These are phyloP conservation scores for Mystacornis crossleyi DNA, from an alignment of 2,113 vertebrate genomes.

Conservation along the genomic window DNA sequence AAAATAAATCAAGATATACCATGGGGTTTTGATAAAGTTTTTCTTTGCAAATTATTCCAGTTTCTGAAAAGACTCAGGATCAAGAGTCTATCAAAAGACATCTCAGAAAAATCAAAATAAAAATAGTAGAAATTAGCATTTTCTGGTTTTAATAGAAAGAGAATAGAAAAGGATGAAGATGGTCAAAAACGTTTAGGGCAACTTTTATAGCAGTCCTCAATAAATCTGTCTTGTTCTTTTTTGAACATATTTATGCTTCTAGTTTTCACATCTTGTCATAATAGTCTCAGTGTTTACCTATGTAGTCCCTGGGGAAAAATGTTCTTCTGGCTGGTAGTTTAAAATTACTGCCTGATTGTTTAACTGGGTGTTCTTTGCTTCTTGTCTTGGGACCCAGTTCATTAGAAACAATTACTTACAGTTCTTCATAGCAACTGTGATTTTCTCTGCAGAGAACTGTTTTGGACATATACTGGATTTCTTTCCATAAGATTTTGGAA, in stretches of 20 bases:
- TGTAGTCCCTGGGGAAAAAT: not conserved
- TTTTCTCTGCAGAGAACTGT: not conserved
- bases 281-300: not conserved
- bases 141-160: not conserved
- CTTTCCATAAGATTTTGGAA: not conserved
- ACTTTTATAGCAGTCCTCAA: not conserved
- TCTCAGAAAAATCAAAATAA: not conserved
- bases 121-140: not conserved
- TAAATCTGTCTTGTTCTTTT: not conserved
- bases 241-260: not conserved
- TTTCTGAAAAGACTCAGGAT: not conserved
- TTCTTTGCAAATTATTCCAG: not conserved
- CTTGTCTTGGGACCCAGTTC: not conserved
- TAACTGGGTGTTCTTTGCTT: not conserved
- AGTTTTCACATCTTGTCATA: not conserved
- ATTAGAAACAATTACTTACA: not conserved
- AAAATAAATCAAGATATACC: not conserved
- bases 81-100: not conserved
- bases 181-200: rapidly evolving
- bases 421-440: not conserved
- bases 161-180: not conserved
- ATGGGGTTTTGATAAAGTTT: not conserved
- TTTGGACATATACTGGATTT: not conserved
- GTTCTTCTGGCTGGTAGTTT: not conserved
- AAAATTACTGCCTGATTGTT: not conserved